Evolutionary conservation across 2,888 invertebrate species (phyloP).

Genomic region (Molorchus minor): DNA sequence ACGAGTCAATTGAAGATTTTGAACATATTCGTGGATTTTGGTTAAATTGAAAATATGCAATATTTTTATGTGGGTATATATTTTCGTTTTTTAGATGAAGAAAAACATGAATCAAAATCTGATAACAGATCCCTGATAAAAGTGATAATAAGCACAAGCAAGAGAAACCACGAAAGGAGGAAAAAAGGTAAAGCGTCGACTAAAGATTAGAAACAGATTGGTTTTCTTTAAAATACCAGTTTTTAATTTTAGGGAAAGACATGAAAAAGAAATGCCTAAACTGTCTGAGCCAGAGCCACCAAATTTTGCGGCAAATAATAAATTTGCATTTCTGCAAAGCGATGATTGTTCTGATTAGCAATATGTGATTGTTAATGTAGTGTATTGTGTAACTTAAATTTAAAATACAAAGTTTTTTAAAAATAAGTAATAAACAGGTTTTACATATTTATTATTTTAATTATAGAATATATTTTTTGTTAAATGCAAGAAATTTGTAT

Average conservation of each 20-base stretch:
- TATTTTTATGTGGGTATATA: too few relatives aligned
- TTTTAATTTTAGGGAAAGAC: constrained; percentile 53
- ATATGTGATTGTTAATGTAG: constrained; percentile 33
- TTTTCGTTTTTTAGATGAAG: constrained; percentile 42
- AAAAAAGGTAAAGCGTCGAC: constrained; percentile 49
- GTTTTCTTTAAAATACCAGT: too few relatives aligned
- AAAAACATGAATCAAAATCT: constrained; percentile 39
- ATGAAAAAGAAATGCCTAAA: constrained; percentile 72
- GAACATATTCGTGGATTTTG: too few relatives aligned
- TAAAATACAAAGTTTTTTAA: constrained; percentile 35
- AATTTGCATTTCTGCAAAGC: constrained; percentile 77
- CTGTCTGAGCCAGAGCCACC: constrained; percentile 77
- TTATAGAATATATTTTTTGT: constrained; percentile 48
- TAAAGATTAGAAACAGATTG: too few relatives aligned
- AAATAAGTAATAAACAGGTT: constrained; percentile 37
- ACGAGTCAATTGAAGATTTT: too few relatives aligned
- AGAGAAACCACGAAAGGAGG: constrained; percentile 46
- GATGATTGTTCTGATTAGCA: constrained; percentile 61
- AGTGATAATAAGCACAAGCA: constrained; percentile 41
- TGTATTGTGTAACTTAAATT: constrained; percentile 32
- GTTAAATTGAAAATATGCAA: too few relatives aligned
- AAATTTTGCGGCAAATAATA: constrained; percentile 80
- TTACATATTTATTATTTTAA: constrained; percentile 51
- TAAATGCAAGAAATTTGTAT: constrained; percentile 45
- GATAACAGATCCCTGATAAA: constrained; percentile 41